Evolutionary conservation across 2,888 invertebrate genomes (phyloP), one percentile per base, ranked within the genome.

Genomic region (Nycteola revayana): DNA sequence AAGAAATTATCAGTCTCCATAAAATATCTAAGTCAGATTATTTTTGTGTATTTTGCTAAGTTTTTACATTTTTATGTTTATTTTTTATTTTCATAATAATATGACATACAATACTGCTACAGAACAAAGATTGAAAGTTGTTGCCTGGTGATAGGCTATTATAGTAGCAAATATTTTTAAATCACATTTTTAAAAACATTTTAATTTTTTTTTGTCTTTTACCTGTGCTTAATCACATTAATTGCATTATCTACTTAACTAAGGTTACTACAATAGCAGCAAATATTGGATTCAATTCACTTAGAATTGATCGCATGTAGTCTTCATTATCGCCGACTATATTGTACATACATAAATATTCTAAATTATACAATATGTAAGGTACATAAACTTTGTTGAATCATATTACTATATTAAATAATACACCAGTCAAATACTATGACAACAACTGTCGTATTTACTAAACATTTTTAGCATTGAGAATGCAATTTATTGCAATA

Each of bases 41-140:
- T 60, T 65, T 83, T 83, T 83, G 79, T 77, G 66, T 54, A 60
- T 79, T 82, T 83, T 80, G 59, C 67, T 66, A 68, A 36, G 42
- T 75, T 83, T 83, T 83, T 75, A n/a, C 49, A 60, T 82, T 83
- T 84, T 80, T 77, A 70, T 77, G 57, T 64, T 57, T 49, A 54
- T 69, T 77, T 82, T 66, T 76, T 74, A 3, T 14, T 14, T 14
- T 14, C 3, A 3, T 14, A 14, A 14, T 66, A 56, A 70, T 70
- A 73, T 72, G 74, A 69, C 61, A 60, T 60, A 61, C 47, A 60
- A 62, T 65, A 72, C 44, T 44, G 61, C 67, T 75, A 74, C 66
- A 49, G 55, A 52, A 63, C 49, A 59, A 59, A 51, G 58, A 60
- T 60, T 52, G 47, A 48, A 56, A 50, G 52, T 57, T 46, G 55